Evolutionary conservation across 35 echinoderm and acorn worm genomes (phyloP).

Genomic region (Heliocidaris tuberculata): DNA sequence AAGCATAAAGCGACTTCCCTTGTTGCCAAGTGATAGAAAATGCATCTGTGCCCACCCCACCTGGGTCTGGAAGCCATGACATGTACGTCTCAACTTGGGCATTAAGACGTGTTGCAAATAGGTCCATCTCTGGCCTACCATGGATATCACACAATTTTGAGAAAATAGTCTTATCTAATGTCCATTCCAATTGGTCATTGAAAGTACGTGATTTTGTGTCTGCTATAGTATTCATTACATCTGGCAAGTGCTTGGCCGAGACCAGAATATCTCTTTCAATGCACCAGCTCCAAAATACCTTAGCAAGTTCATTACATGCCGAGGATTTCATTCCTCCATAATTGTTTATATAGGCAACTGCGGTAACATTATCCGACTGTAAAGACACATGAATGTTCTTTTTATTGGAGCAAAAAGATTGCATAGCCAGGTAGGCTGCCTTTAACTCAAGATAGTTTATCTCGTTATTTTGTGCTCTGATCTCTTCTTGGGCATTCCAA

Average conservation of each 20-base stretch:
- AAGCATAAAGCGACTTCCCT: constrained; percentile 63
- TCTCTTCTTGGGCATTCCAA: constrained; percentile 57
- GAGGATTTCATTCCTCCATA: no score
- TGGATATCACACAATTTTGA: constrained; percentile 28
- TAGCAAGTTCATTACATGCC: no score
- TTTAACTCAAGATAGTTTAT: constrained; percentile 75
- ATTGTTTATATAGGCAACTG: no score
- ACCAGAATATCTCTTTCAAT: constrained; percentile 43
- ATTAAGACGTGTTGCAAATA: constrained; percentile 70
- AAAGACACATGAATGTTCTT: constrained; percentile 45
- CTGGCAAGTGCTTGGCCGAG: constrained; percentile 63
- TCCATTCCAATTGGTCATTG: constrained; percentile 77
- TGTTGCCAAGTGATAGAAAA: constrained; percentile 55
- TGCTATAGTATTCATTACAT: constrained; percentile 51
- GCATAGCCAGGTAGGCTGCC: constrained; percentile 63
- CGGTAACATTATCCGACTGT: constrained; percentile 61
- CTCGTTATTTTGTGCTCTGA: constrained; percentile 48
- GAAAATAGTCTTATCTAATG: no score
- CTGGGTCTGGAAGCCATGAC: constrained; percentile 77
- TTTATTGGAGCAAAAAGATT: constrained; percentile 50
- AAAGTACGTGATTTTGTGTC: constrained; percentile 61
- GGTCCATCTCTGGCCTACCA: constrained; percentile 58
- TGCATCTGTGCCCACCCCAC: constrained; percentile 49
- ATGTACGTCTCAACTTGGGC: constrained; percentile 65
- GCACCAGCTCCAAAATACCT: constrained; percentile 60